Conservation (phyloP, 2,888 invertebrate species). For the Microctonus aethiopoides region DNA sequence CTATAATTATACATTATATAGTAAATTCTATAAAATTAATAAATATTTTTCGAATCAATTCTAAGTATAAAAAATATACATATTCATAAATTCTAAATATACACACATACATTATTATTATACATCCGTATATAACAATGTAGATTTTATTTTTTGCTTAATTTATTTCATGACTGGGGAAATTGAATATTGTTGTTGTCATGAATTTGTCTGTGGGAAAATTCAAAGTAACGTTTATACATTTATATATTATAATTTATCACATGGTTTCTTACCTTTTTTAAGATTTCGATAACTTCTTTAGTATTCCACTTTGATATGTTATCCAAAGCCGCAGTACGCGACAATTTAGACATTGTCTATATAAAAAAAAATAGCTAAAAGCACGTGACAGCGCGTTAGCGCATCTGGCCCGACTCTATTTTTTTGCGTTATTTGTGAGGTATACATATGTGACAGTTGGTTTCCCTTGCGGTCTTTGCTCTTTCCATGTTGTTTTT, state of each 20-base stretch:
- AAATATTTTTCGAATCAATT: not conserved
- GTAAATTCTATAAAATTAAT: not conserved
- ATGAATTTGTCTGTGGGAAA: not conserved
- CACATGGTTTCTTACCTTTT: constrained; percentile 57
- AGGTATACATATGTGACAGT: constrained; percentile 49
- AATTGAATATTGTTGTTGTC: not conserved
- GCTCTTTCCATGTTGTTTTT: constrained; percentile 37
- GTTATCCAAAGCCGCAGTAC: constrained; percentile 54
- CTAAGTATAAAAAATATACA: too few species aligned
- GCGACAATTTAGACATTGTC: constrained; percentile 56
- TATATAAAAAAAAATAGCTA: constrained; percentile 40
- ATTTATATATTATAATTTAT: not conserved
- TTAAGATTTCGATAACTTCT: constrained; percentile 56
- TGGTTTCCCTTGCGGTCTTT: constrained; percentile 23
- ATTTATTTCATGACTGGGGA: too few species aligned
- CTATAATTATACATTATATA: too few species aligned
- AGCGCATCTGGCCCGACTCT: constrained; percentile 52
- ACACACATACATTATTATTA: not conserved
- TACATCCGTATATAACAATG: not conserved
- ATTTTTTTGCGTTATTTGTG: constrained; percentile 51
- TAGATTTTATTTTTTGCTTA: not conserved
- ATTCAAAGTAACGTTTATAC: too few species aligned
- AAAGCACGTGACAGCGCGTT: constrained; percentile 51
- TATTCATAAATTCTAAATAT: not conserved
- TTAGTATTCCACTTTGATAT: constrained; percentile 59